Conservation (phyloP, 1,140 invertebrate species). For the Phocides pigmalion region DNA sequence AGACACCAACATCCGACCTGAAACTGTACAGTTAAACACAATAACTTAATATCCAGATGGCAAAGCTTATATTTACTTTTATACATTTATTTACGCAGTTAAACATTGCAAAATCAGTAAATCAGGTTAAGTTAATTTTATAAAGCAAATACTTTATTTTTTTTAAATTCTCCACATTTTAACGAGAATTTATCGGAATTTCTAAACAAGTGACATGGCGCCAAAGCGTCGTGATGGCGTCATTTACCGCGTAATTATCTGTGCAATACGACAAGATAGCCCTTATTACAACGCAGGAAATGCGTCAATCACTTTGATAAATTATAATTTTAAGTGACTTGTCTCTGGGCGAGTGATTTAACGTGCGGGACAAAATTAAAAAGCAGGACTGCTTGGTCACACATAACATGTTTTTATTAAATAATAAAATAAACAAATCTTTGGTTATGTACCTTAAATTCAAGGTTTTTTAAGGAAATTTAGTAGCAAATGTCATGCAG, state of each 20-base stretch:
- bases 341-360: constrained; percentile 13
- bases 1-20: too few relatives aligned
- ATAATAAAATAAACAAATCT: too few relatives aligned
- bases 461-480: too few relatives aligned
- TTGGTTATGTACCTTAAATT: too few relatives aligned
- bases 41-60: too few relatives aligned
- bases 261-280: constrained; percentile 12
- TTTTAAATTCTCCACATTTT: constrained; percentile 10
- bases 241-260: constrained; percentile 25
- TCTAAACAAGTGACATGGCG: constrained; percentile 31
- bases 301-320: constrained; percentile 2
- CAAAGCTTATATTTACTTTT: too few relatives aligned
- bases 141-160: constrained; percentile 1
- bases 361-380: too few relatives aligned
- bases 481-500: too few relatives aligned
- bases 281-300: background rate
- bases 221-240: constrained; percentile 29
- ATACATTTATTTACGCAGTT: too few relatives aligned
- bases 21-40: too few relatives aligned
- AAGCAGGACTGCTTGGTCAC: too few relatives aligned
- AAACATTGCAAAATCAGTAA: constrained; percentile 8
- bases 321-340: constrained; percentile 10
- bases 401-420: too few relatives aligned
- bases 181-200: constrained; percentile 16
- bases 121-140: constrained; percentile 17